Evolutionary conservation across 2,888 invertebrate genomes (phyloP).

Genomic region (Dioctria rufipes): DNA sequence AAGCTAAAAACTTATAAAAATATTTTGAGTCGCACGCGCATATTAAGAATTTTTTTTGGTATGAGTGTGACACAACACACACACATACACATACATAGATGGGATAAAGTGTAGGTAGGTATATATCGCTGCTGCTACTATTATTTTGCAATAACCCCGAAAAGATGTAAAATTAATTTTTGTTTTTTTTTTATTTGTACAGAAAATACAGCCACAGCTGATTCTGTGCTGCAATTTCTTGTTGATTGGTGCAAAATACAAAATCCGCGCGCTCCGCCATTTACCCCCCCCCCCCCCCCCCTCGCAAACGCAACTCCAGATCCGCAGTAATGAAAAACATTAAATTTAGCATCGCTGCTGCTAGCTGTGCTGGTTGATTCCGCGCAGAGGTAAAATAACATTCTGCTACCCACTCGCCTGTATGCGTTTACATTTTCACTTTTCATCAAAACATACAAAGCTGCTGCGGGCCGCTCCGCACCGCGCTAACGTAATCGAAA

Average conservation of each 20-base stretch:
- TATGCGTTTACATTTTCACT: constrained; percentile 45
- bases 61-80: not conserved
- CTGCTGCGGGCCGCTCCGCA: not conserved
- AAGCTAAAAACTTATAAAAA: constrained; percentile 19
- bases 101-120: not conserved
- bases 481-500: constrained; percentile 44
- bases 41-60: not conserved
- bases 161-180: constrained; percentile 43
- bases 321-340: constrained; percentile 15
- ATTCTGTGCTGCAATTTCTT: no score
- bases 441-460: constrained; percentile 38
- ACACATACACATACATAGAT: constrained; percentile 5
- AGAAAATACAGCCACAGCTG: no score
- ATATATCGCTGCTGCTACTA: no score
- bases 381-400: constrained; percentile 8
- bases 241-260: no score
- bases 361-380: no score
- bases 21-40: constrained; percentile 61
- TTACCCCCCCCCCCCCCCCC: no score
- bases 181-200: not conserved
- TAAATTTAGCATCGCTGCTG: constrained; percentile 3
- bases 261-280: no score
- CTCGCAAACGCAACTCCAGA: not conserved
- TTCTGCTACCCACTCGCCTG: not conserved
- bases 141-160: constrained; percentile 43